Conservation (phyloP, 1,140 invertebrate species). For the Procambarus virginalis region DNA sequence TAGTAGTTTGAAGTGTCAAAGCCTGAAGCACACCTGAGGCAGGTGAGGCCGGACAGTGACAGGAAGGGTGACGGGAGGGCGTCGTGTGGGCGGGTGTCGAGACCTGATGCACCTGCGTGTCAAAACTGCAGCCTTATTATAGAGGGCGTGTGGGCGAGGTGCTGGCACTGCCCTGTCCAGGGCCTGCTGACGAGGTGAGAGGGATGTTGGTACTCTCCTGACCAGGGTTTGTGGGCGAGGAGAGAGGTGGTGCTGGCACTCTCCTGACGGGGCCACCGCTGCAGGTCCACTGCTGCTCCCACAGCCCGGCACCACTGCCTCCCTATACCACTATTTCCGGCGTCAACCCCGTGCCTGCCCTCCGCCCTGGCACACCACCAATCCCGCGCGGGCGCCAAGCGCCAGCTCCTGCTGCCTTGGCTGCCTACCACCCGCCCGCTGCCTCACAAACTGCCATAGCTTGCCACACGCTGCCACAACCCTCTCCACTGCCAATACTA, state of each 20-base stretch:
- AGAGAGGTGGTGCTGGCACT: constrained; percentile 6
- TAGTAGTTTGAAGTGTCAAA: neutral
- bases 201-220: neutral
- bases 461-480: neutral
- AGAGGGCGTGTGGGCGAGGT: neutral
- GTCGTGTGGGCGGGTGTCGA: neutral
- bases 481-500: neutral
- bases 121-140: neutral
- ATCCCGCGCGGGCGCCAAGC: constrained; percentile 35
- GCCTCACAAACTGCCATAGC: neutral
- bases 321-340: constrained; percentile 60
- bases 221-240: neutral
- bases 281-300: constrained; percentile 52
- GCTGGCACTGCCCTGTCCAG: constrained; percentile 29
- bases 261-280: constrained; percentile 59
- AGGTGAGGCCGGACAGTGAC: neutral
- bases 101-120: neutral
- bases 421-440: neutral
- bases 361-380: constrained; percentile 53
- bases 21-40: neutral
- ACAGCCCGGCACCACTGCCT: constrained; percentile 43
- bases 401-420: constrained; percentile 41
- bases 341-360: constrained; percentile 41
- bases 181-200: constrained; percentile 27
- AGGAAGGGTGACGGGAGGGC: neutral